A percentile compares a stretch with the other conserved stretches of the same genome.
phyloP scores from a whole-genome alignment of 1,140 invertebrate species.

The Drosophila parabipectinata region DNA sequence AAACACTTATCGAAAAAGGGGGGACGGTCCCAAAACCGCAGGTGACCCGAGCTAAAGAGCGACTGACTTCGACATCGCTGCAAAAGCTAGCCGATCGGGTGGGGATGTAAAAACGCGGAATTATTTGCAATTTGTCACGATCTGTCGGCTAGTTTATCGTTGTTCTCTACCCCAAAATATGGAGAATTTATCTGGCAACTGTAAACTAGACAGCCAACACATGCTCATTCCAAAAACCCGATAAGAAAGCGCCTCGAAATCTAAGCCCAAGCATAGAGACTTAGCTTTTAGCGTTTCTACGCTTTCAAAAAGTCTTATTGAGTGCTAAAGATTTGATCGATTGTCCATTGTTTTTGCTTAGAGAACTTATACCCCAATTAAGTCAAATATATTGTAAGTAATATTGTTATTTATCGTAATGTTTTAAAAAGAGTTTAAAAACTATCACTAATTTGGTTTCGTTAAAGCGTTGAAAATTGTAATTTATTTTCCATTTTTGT shows the following conservation, averaged over 20 bases:
- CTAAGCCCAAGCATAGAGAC: not conserved
- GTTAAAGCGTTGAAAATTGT: no score
- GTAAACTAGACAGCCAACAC: conserved; percentile 29
- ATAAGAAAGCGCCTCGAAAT: conserved; percentile 30
- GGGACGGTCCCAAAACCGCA: not conserved
- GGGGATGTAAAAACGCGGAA: conserved; percentile 40
- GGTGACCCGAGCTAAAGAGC: conserved; percentile 8
- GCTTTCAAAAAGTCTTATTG: not conserved
- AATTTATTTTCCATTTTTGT: no score
- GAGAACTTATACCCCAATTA: not conserved
- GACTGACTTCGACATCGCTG: conserved; percentile 27
- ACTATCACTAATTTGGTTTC: not conserved
- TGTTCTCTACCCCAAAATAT: conserved; percentile 9
- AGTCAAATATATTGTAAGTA: not conserved
- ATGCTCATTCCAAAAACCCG: conserved; percentile 26
- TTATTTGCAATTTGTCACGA: conserved; percentile 72
- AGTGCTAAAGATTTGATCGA: not conserved
- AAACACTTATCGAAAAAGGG: conserved; percentile 7
- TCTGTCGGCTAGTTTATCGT: conserved; percentile 44
- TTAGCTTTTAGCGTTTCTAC: not conserved
- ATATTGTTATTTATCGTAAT: not conserved
- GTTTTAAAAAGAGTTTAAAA: not conserved
- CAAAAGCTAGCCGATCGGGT: conserved; percentile 14
- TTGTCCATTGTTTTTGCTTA: not conserved
- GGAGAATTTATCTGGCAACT: conserved; percentile 61